Percentiles rank a stretch among this genome's conserved stretches.
phyloP scores from a whole-genome alignment of 2,888 invertebrate species.

The Troilus luridus region DNA sequence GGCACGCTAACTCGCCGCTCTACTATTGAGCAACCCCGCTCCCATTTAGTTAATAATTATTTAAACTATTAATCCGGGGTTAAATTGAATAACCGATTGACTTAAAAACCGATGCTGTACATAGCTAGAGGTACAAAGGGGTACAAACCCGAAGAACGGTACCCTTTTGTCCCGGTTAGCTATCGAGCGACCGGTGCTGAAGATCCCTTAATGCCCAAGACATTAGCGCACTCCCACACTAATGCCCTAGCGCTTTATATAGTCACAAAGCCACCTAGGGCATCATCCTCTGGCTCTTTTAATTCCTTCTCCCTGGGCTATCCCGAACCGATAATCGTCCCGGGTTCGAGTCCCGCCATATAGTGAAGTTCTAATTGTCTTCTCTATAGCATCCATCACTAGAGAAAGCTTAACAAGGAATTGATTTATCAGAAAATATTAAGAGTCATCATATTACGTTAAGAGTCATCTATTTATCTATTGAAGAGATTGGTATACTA shows the following conservation, averaged over 20 bases:
- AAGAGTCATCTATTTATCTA: neutral
- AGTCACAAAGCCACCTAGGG: conserved; percentile 33
- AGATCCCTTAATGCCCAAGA: neutral
- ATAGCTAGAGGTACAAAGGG: no score
- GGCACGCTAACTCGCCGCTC: no score
- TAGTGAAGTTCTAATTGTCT: neutral
- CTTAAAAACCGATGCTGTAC: neutral
- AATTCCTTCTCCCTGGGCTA: neutral
- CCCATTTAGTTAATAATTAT: neutral
- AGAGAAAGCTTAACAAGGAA: neutral
- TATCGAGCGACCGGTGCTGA: neutral
- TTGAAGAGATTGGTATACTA: neutral
- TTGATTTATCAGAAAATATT: neutral
- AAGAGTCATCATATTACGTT: neutral
- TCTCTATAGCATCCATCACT: neutral
- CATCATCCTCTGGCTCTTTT: conserved; percentile 14
- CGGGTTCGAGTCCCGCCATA: neutral
- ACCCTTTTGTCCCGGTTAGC: neutral
- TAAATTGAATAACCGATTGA: neutral
- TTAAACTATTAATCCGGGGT: neutral
- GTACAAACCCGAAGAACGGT: neutral
- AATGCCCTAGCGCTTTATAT: conserved; percentile 34
- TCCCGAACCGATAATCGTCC: conserved; percentile 31
- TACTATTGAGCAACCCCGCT: no score
- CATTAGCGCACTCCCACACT: conserved; percentile 16